Evolutionary conservation across 2,113 vertebrate species (phyloP).

Genomic region (Salvelinus fontinalis): DNA sequence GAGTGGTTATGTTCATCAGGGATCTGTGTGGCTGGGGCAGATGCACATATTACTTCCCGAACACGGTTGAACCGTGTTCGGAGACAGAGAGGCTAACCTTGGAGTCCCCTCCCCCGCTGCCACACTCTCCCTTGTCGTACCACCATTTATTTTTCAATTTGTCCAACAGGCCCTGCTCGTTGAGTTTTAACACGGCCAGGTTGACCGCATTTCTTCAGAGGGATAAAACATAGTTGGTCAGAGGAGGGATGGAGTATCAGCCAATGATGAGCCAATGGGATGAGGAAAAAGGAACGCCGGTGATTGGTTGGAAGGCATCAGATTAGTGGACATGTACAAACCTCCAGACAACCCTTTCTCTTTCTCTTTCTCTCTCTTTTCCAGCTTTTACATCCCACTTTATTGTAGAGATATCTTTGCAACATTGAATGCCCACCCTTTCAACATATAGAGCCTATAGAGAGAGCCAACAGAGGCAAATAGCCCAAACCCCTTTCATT

Average conservation of each 20-base stretch:
- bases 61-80: conserved; percentile 86
- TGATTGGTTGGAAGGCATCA: conserved; percentile 67
- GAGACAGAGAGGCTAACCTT: conserved; percentile 99
- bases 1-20: not conserved
- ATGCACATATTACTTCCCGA: conserved; percentile 88
- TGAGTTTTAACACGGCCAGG: conserved; percentile 99
- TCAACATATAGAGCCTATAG: too few relatives aligned
- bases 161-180: conserved; percentile 99
- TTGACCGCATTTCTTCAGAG: conserved; percentile 99
- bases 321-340: conserved; percentile 72
- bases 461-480: too few relatives aligned
- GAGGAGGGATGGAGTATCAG: conserved; percentile 73
- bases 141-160: conserved; percentile 99
- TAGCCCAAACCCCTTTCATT: too few relatives aligned
- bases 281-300: conserved; percentile 22
- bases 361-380: conserved; percentile 47
- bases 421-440: too few relatives aligned
- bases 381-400: not conserved
- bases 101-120: conserved; percentile 99
- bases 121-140: conserved; percentile 99
- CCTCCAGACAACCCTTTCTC: conserved; percentile 85
- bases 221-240: conserved; percentile 98
- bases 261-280: conserved; percentile 37
- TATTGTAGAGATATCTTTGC: too few relatives aligned
- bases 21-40: conserved; percentile 78